Base-by-base conservation (phyloP, 2,113 vertebrate genomes). In the Seriola dumerili region DNA sequence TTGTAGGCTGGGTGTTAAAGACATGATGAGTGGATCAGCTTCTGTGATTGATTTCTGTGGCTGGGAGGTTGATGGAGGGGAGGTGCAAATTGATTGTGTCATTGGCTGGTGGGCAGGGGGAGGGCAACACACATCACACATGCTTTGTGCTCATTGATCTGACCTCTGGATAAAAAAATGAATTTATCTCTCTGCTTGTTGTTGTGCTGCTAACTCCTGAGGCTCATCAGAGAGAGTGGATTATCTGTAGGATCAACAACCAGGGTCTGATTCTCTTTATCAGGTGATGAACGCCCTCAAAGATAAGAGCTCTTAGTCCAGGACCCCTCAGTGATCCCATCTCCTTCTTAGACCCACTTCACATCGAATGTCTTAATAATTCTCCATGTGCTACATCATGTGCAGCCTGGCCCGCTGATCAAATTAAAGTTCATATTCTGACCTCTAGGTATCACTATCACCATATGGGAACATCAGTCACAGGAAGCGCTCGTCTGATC, bases 71-170 rank as follows among this genome's bases (percentile, higher is more conserved):
- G 44, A 40, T 38, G 52, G 67, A 62, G 72, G 19, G 4, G 23
- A 23, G 23, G 69, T 16, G 21, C 3, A n/a, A 61, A 80, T 72
- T 68, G 81, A 83, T 76, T 4, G 46, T 69, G 72, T 77, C 62
- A 68, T 36, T 63, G 68, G 48, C 44, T 65, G 34, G 50, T 57
- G 17, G 50, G 68, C 67, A 69, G 17, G 32, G 42, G 42, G 25
- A 62, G 61, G 72, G 76, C 46, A 69, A 44, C 36, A 4, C 72
- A 46, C 61, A 57, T 52, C 36, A 4, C 72, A 46, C 54, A 57
- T 68, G 72, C 40, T 73, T 62, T 61, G 29, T 85, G 71, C 61
- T 82, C 76, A 88, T 85, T 76, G 86, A 82, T 79, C 71, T 52
- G 76, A 82, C 67, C 75, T 54, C 54, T 58, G 75, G 40, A 42